Evolutionary conservation across 2,888 invertebrate genomes (phyloP).

Genomic region (Poecilobothrus nobilitatus): DNA sequence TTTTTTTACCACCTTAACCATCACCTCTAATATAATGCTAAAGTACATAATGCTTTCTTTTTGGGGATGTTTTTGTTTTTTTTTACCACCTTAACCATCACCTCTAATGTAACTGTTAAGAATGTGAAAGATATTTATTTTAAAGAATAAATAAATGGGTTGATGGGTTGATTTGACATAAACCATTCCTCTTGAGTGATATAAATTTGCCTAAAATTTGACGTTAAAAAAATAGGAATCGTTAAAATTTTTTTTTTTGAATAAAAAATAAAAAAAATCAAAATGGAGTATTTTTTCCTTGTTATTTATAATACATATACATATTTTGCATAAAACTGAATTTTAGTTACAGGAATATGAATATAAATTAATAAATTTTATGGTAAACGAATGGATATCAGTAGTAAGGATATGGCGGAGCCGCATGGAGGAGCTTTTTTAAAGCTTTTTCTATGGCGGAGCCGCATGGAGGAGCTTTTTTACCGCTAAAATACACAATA

Average conservation of each 20-base stretch:
- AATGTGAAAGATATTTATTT: too few species aligned
- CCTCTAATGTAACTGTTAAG: not conserved
- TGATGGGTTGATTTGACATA: not conserved
- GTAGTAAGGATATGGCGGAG: too few species aligned
- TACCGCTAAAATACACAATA: too few species aligned
- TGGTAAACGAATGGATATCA: too few species aligned
- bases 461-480: too few species aligned
- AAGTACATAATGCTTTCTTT: too few species aligned
- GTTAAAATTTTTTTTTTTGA: not conserved
- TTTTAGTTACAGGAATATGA: not conserved
- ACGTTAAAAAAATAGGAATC: not conserved
- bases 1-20: not conserved
- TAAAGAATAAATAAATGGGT: too few species aligned
- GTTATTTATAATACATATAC: not conserved
- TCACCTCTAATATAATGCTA: not conserved
- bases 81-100: not conserved
- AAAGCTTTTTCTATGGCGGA: too few species aligned
- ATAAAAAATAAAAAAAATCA: not conserved
- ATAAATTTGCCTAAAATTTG: not conserved
- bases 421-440: too few species aligned
- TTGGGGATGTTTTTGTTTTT: not conserved
- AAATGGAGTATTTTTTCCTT: not conserved
- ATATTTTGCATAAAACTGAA: not conserved
- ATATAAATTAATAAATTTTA: not conserved
- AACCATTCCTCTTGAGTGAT: not conserved